phyloP scores from a whole-genome alignment of 2,113 vertebrate genomes.

The Cinclus mexicanus region DNA sequence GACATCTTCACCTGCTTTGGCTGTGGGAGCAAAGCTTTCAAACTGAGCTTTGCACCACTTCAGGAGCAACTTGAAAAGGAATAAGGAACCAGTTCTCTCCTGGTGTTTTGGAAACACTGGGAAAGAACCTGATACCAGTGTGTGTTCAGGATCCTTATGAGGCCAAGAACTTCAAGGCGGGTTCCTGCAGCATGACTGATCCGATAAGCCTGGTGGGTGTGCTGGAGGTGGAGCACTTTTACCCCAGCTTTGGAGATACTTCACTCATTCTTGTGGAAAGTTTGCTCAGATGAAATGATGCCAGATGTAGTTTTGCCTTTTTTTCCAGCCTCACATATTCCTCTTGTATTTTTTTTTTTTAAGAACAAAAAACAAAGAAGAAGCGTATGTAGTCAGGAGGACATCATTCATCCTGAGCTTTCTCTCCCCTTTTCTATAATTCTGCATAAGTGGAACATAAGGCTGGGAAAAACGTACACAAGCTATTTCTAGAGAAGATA shows the following conservation, averaged over 20 bases:
- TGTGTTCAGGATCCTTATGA: neutral
- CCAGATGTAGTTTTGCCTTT: neutral
- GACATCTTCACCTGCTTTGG: neutral
- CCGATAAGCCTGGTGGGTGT: neutral
- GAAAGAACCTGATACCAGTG: neutral
- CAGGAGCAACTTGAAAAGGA: neutral
- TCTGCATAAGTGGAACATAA: neutral
- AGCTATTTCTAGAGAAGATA: neutral
- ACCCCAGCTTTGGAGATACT: neutral
- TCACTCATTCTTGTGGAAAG: neutral
- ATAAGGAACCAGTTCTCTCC: neutral
- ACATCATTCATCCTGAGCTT: neutral
- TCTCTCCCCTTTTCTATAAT: neutral
- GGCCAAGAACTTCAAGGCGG: neutral
- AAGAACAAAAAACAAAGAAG: neutral
- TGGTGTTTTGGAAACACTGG: slow-evolving; percentile 10
- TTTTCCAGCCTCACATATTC: neutral
- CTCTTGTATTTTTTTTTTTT: neutral
- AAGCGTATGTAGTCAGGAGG: neutral
- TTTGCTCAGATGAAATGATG: neutral
- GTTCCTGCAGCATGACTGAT: neutral
- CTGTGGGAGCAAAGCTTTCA: neutral
- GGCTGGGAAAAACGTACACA: neutral
- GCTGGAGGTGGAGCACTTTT: neutral
- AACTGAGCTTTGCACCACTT: neutral